Evolutionary conservation across 2,888 invertebrate genomes (phyloP).

Genomic region (Noctua fimbriata): DNA sequence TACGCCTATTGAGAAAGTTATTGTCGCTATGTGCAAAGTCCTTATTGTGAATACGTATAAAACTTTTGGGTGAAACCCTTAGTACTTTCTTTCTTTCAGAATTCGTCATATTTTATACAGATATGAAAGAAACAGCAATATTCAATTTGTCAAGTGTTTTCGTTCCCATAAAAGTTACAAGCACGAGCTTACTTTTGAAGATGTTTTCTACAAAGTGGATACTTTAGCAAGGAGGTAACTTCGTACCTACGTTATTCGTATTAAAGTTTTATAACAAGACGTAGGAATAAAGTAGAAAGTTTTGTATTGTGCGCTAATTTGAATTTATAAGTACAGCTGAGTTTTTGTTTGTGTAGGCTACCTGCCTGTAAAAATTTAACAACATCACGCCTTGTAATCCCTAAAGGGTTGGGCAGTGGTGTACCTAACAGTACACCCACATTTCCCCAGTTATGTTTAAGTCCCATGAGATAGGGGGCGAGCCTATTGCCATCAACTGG

Average conservation of each 20-base stretch:
- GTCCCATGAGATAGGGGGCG: too few species aligned
- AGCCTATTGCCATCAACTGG: too few species aligned
- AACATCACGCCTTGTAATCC: too few species aligned
- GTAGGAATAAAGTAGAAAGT: slow-evolving; percentile 37
- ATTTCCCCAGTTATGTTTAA: too few species aligned
- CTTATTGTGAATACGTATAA: neutral
- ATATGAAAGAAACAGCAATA: slow-evolving; percentile 4
- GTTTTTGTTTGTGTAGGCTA: neutral
- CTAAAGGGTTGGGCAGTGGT: too few species aligned
- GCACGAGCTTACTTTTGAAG: neutral
- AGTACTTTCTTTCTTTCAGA: neutral
- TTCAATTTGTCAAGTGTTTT: slow-evolving; percentile 20
- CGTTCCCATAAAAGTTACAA: slow-evolving; percentile 22
- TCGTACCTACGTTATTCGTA: neutral
- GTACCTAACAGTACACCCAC: too few species aligned
- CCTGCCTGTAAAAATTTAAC: neutral
- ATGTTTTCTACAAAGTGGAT: slow-evolving; percentile 4
- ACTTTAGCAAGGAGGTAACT: neutral
- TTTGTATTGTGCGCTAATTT: slow-evolving; percentile 18
- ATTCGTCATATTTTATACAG: neutral
- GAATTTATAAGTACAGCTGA: neutral
- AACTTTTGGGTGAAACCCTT: neutral
- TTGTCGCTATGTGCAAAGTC: neutral
- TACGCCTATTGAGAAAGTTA: neutral
- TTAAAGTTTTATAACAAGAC: slow-evolving; percentile 10